Evolutionary conservation across 92 coral and sea anemone species (phyloP).

Genomic region (Paramuricea clavata): DNA sequence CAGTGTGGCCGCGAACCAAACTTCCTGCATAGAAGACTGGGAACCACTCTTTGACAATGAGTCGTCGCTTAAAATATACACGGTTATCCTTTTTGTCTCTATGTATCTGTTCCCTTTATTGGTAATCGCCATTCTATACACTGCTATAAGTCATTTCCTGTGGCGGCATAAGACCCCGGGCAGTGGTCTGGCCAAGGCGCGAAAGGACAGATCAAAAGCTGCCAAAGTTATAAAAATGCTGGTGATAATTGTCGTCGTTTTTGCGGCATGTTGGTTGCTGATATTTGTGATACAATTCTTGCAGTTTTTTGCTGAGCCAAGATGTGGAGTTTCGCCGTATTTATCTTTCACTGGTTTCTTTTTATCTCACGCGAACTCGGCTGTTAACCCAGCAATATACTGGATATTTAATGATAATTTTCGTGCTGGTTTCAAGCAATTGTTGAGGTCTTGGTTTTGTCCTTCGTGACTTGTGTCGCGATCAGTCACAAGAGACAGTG

Average conservation of each 20-base stretch:
- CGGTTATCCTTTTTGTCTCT: slow-evolving; percentile 74
- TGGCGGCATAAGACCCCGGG: slow-evolving; percentile 76
- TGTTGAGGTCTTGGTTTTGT: slow-evolving; percentile 21
- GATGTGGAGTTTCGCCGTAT: slow-evolving; percentile 27
- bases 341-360: slow-evolving; percentile 26
- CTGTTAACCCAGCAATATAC: slow-evolving; percentile 34
- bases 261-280: slow-evolving; percentile 48
- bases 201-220: slow-evolving; percentile 34
- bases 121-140: slow-evolving; percentile 73
- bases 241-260: slow-evolving; percentile 46
- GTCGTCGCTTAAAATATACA: slow-evolving; percentile 66
- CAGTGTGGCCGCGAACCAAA: slow-evolving; percentile 45
- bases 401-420: slow-evolving; percentile 29
- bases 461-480: slow-evolving; percentile 8
- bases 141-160: slow-evolving; percentile 66
- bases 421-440: slow-evolving; percentile 6
- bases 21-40: slow-evolving; percentile 76
- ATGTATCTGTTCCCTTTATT: slow-evolving; percentile 72
- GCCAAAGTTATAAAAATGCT: slow-evolving; percentile 40
- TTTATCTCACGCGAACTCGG: slow-evolving; percentile 32
- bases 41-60: slow-evolving; percentile 67
- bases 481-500: not conserved
- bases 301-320: slow-evolving; percentile 24
- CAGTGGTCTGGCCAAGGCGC: slow-evolving; percentile 35
- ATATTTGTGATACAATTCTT: slow-evolving; percentile 29